These are phyloP conservation scores for Dipodomys spectabilis DNA, from an alignment of 2,113 vertebrate genomes.

Conservation along the genomic window DNA sequence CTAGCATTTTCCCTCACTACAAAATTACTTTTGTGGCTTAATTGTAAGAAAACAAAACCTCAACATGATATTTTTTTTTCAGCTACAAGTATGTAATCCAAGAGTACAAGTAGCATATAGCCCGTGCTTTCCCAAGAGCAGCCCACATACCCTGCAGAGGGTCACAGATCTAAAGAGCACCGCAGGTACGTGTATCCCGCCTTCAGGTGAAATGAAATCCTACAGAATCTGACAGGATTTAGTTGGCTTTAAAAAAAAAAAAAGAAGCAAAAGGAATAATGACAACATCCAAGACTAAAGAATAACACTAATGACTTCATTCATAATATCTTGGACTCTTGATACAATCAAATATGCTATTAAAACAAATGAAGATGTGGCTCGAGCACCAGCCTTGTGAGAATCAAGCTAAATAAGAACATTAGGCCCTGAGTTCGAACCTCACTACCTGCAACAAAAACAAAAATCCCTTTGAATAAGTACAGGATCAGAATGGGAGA, in stretches of 20 bases:
- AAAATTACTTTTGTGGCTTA: background rate
- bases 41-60: background rate
- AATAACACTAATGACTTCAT: background rate
- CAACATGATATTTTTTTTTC: background rate
- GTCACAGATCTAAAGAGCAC: background rate
- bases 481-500: background rate
- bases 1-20: background rate
- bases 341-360: too few relatives aligned
- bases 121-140: background rate
- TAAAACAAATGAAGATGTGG: too few relatives aligned
- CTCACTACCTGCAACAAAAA: background rate
- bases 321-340: background rate
- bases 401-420: too few relatives aligned
- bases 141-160: background rate
- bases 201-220: background rate
- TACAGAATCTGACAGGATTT: background rate
- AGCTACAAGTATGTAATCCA: background rate
- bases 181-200: background rate
- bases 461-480: background rate
- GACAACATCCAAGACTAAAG: background rate
- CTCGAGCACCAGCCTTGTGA: too few relatives aligned
- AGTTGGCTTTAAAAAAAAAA: constrained; percentile 4
- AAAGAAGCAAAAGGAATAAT: background rate
- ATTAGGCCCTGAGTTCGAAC: too few relatives aligned
- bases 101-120: background rate